Percentiles rank a stretch among this genome's conserved stretches.
Evolutionary conservation across 1,140 invertebrate genomes (phyloP).

Genomic region (Pomacea maculata): DNA sequence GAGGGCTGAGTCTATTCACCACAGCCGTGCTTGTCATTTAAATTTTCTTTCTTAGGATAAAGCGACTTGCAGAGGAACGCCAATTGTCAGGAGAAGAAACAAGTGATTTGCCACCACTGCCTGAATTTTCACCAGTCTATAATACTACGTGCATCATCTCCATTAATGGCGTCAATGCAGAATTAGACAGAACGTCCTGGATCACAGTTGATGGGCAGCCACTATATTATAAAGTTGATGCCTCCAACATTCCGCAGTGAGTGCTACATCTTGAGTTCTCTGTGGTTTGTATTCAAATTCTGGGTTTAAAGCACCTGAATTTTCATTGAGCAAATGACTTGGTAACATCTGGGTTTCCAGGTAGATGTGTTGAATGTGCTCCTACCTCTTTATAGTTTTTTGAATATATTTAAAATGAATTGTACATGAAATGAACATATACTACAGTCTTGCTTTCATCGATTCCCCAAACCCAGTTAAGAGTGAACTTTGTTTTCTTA

Average conservation of each 20-base stretch:
- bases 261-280: constrained; percentile 5
- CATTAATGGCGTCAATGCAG: constrained; percentile 28
- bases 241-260: constrained; percentile 48
- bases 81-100: constrained; percentile 32
- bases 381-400: background rate
- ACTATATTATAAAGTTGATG: constrained; percentile 46
- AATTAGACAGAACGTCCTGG: constrained; percentile 51
- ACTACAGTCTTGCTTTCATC: too few relatives aligned
- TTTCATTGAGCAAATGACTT: too few relatives aligned
- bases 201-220: constrained; percentile 47
- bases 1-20: too few relatives aligned
- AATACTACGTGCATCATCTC: constrained; percentile 35
- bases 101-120: constrained; percentile 33
- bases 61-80: constrained; percentile 29
- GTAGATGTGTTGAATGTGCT: too few relatives aligned
- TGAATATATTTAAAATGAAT: too few relatives aligned
- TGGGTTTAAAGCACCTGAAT: too few relatives aligned
- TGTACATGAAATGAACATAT: too few relatives aligned
- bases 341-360: too few relatives aligned
- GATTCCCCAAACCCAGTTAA: too few relatives aligned
- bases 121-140: constrained; percentile 41
- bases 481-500: too few relatives aligned
- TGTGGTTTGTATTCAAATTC: too few relatives aligned
- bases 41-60: constrained; percentile 14
- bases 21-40: too few relatives aligned